Percentiles rank a stretch among this genome's conserved stretches.
Evolutionary conservation across 2,797 vertebrate genomes (phyloP).

Genomic region (Rhabdophis nuchalis): DNA sequence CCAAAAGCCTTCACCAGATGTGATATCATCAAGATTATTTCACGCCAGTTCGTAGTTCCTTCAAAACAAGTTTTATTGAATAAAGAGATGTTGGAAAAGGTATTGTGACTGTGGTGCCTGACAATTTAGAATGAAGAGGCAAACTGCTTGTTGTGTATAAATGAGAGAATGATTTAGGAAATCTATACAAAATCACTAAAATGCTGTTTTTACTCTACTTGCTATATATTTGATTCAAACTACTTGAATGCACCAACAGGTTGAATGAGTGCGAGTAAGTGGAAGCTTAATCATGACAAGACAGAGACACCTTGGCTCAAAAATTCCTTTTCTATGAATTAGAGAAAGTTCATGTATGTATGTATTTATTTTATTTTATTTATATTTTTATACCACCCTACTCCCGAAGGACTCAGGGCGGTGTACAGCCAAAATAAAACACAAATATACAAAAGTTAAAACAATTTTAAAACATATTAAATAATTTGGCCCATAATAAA

Average conservation of each 20-base stretch:
- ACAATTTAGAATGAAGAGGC: neutral
- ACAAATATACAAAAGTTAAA: too few relatives aligned
- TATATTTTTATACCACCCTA: too few relatives aligned
- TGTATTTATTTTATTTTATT: too few relatives aligned
- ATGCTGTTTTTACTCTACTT: neutral
- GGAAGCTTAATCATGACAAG: neutral
- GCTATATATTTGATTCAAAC: neutral
- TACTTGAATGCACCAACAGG: neutral
- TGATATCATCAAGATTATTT: neutral
- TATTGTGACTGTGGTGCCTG: neutral
- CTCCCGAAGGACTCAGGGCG: too few relatives aligned
- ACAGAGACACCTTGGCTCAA: neutral
- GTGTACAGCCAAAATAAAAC: too few relatives aligned
- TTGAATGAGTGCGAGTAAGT: neutral
- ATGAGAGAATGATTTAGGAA: neutral
- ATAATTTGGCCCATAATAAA: too few relatives aligned
- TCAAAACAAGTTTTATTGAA: neutral
- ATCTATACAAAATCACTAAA: neutral
- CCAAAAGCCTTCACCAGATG: neutral
- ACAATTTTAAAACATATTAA: too few relatives aligned
- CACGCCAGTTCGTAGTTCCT: neutral
- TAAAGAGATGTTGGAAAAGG: neutral
- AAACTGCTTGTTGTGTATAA: neutral
- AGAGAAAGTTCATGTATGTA: neutral
- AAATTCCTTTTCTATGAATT: neutral